Evolutionary conservation across 92 coral and sea anemone species (phyloP), one percentile per base, ranked within the genome.

Genomic region (Epizoanthus fatuus): DNA sequence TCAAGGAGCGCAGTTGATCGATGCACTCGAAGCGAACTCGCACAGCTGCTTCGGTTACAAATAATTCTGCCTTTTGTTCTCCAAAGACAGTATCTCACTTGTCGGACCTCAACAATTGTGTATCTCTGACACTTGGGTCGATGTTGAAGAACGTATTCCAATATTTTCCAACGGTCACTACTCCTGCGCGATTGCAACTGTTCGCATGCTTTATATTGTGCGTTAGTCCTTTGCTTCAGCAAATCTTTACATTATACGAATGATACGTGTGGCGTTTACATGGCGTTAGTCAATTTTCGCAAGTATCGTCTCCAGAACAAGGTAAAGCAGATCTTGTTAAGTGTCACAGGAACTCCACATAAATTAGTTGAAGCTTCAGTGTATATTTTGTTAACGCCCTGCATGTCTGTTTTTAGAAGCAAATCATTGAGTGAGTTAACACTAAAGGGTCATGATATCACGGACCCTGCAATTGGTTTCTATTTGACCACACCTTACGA

Each of bases 391-490:
- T 19, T 47, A 60, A 77, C 82, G 82, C 82, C 82, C 82, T 13
- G 39, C 47, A 52, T 62, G 39, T 60, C 47, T 40, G 47, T 35
- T 37, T 77, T 44, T 60, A 40, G 70, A 60, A 77, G 47, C 58
- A 45, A 56, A 77, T 59, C 42, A 77, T 60, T 62, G 69, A 60
- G 82, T 77, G 58, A 77, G 47, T 77, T 17, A 3, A 58, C 81
- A 62, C 58, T 19, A 77, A 60, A 40, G 44, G 82, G 49, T 77
- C 56, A 52, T 77, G 82, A 77, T 62, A 60, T 62, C 55, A 77
- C 53, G 14, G 53, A 8, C 9, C 12, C 3, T 49, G 53, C 13
- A 49, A 49, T 8, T 49, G 14, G 9, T 49, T 14, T 49, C 53
- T 14, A 49, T 49, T 49, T 49, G 53, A 49, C 53, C 53, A 49